A percentile compares a stretch with the other conserved stretches of the same genome.
phyloP scores from a whole-genome alignment of 2,113 vertebrate genomes.

The Dicaeum eximium region DNA sequence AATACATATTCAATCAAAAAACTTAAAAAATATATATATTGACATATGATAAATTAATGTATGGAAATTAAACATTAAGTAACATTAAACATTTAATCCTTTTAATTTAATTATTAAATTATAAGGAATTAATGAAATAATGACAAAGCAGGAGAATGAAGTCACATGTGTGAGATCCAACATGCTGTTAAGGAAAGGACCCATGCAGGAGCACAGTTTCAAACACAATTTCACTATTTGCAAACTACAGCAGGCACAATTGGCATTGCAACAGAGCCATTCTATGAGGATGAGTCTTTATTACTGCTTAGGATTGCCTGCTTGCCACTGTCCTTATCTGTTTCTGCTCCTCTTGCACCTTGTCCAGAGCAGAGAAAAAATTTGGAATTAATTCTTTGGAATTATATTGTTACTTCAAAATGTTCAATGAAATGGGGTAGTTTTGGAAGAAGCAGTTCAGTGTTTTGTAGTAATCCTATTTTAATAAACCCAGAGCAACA shows the following conservation, averaged over 20 bases:
- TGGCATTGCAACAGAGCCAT: neutral
- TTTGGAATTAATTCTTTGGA: neutral
- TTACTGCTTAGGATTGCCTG: neutral
- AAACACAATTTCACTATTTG: neutral
- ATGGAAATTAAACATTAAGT: neutral
- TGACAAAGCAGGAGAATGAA: neutral
- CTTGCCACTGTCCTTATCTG: neutral
- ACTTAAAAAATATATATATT: neutral
- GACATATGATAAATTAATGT: neutral
- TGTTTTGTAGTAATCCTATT: neutral
- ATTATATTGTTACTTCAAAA: neutral
- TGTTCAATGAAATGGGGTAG: neutral
- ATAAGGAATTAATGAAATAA: neutral
- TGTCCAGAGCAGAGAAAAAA: neutral
- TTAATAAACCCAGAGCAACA: neutral
- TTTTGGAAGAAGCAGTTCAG: neutral
- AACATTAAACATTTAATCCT: neutral
- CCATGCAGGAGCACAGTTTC: neutral
- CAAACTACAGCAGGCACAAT: neutral
- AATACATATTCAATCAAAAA: conserved; percentile 37
- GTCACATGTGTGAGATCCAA: neutral
- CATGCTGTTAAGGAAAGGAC: neutral
- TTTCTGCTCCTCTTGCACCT: neutral
- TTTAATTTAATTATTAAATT: neutral
- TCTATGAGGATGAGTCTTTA: neutral